Evolutionary conservation across 2,113 vertebrate species (phyloP), one percentile per base, ranked within the genome.

Genomic region (Zosterops borbonicus): DNA sequence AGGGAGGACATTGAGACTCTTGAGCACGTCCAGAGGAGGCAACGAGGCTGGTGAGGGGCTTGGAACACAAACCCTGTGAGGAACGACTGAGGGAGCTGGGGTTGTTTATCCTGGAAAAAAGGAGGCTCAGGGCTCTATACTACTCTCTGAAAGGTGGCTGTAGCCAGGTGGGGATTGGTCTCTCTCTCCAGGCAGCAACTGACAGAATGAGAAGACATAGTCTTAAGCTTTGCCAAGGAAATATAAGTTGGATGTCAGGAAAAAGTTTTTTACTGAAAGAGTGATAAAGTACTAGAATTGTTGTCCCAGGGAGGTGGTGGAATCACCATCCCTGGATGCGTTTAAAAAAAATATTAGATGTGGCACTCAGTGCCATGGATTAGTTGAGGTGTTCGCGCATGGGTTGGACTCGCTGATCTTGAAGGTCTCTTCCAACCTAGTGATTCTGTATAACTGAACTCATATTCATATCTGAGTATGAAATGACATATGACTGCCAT

Each of bases 281-380:
- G 14, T 49, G 12, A 29, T 49, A 31, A 76, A 39, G 5, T 49
- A 7, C 16, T 39, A 35, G n/a, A 39, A 60, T 14, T 1, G 12
- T 47, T 44, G 49, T 12, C 12, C 21, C 0, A 0, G 44, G 21
- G 44, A 76, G 28, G 3, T 60, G 5, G 21, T 49, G n/a, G n/a
- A 24, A 21, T 76, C 27, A 49, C 7, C 27, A 62, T 19, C 5
- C 15, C 9, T 62, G 28, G 7, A 39, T 39, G 44, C 25, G 9
- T 20, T 37, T 39, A 25, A 37, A 18, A n/a, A 24, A 31, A 75
- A 25, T 5, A 11, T 2, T 76, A 16, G 15, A 47, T 76, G 15
- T 18, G 25, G 25, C 42, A 47, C 27, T 47, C 1, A 0, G 9
- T 60, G 27, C 27, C 4, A 49, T 7, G 27, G 44, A 11, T 46